phyloP scores from a whole-genome alignment of 2,113 vertebrate species.

The Taxidea taxus region DNA sequence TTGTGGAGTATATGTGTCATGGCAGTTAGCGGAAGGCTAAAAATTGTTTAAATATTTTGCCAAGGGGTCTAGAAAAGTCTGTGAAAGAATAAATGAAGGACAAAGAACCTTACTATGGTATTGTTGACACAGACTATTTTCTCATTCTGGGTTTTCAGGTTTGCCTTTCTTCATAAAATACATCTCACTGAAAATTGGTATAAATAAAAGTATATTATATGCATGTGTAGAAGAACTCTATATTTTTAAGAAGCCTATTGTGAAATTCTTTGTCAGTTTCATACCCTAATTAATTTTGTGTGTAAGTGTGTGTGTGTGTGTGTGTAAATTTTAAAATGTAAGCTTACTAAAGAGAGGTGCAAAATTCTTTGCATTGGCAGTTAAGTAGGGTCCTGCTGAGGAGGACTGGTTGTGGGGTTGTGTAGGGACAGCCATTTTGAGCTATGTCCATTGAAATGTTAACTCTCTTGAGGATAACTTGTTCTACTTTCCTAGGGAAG shows the following conservation, averaged over 20 bases:
- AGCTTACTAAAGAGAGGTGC: conserved; percentile 19
- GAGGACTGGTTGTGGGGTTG: background rate
- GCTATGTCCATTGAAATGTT: background rate
- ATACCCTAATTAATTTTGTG: background rate
- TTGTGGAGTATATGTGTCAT: background rate
- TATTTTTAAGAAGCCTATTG: background rate
- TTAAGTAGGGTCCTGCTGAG: background rate
- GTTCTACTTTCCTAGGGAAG: background rate
- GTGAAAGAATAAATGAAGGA: background rate
- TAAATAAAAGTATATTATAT: background rate
- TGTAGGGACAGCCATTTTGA: background rate
- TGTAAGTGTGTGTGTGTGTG: background rate
- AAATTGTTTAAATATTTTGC: conserved; percentile 39
- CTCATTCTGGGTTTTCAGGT: conserved; percentile 9
- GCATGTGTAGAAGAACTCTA: background rate
- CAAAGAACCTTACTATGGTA: background rate
- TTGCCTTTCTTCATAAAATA: conserved; percentile 20
- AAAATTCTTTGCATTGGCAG: background rate
- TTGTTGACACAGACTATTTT: conserved; percentile 27
- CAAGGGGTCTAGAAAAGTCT: background rate
- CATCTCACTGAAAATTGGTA: conserved; percentile 3
- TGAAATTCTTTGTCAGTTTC: background rate
- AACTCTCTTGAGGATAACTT: background rate
- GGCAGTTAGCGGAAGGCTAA: background rate
- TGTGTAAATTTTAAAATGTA: conserved; percentile 25